Percentiles rank a stretch among this genome's conserved stretches.
Evolutionary conservation across 1,140 invertebrate species (phyloP).

Genomic region (Sitobion miscanthi): DNA sequence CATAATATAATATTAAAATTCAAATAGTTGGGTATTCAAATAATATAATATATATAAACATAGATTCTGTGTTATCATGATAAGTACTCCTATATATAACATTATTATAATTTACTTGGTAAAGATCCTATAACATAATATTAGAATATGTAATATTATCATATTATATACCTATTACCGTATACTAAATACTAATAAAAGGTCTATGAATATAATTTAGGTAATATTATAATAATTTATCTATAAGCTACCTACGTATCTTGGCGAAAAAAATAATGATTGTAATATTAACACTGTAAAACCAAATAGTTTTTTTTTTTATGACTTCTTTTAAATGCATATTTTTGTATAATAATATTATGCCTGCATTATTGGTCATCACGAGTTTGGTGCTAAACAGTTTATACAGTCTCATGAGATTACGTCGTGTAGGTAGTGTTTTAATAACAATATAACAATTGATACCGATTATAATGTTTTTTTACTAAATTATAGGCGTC

Average conservation of each 20-base stretch:
- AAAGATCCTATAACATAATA: background rate
- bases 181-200: background rate
- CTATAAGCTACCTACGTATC: too few species aligned
- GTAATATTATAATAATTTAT: too few species aligned
- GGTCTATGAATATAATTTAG: too few species aligned
- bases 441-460: background rate
- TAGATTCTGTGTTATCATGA: background rate
- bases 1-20: too few species aligned
- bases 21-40: background rate
- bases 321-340: background rate
- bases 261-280: background rate
- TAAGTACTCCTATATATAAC: background rate
- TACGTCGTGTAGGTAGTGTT: background rate
- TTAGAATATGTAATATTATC: too few species aligned
- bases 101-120: background rate
- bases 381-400: background rate
- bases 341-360: background rate
- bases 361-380: background rate
- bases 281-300: background rate
- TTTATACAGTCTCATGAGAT: background rate
- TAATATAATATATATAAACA: background rate
- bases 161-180: too few species aligned
- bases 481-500: constrained; percentile 35
- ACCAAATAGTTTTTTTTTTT: background rate
- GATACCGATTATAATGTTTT: background rate